Evolutionary conservation across 2,888 invertebrate species (phyloP), one percentile per base, ranked within the genome.

Genomic region (Tribolium freemani): DNA sequence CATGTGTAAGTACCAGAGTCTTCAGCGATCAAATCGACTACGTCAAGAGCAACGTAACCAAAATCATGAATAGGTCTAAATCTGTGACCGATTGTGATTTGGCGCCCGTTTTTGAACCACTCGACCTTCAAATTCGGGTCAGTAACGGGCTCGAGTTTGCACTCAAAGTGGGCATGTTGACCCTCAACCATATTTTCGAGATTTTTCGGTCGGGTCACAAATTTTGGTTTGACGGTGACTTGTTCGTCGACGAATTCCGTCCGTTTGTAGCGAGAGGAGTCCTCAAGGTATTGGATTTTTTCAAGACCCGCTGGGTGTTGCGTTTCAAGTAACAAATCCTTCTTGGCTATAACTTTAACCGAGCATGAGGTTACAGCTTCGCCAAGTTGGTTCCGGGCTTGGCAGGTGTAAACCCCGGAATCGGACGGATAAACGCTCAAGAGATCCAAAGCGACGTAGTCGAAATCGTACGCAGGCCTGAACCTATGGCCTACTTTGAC

Each of bases 31-130:
- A 97, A 89, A 84, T 98, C 98, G 77, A 98, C 93, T 75, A 99
- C 96, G 83, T 99, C 99, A 75, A 99, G 89, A 10, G 98, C 98
- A 16, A 99, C 99, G 84, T 98, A 99, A 46, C 99, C 99, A 87
- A 99, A 99, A 87, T 99, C 99, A 85, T 98, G 97, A 84, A 97
- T 96, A 71, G 98, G 97, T 80, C 97, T 92, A 89, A 97, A 98
- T 82, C 98, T 92, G 84, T 97, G 97, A 57, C 97, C 98, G 84
- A 97, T 92, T 11, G 95, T 96, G 63, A 99, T 93, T 21, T 98
- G 97, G 79, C 94, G 92, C 50, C 97, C 97, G 86, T 99, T 96
- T 84, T 96, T 97, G 84, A 91, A 97, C 98, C 98, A 99, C 87
- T 98, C 98, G 2, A 99, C 96, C 86, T 95, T 96, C 79, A 99